Evolutionary conservation across 2,113 vertebrate genomes (phyloP), one percentile per base, ranked within the genome.

Genomic region (Psilopsiagon aurifrons): DNA sequence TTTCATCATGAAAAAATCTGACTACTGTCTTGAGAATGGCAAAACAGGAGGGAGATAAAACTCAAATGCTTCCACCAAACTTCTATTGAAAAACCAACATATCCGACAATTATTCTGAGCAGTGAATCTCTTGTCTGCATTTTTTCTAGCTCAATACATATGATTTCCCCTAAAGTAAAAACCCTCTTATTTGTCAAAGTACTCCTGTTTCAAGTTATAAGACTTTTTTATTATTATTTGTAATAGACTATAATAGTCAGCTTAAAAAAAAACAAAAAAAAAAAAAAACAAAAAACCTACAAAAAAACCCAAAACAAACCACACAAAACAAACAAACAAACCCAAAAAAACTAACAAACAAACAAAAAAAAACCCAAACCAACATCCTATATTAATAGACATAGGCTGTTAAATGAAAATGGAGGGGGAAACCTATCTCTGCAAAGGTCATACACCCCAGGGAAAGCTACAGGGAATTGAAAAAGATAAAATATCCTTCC

Each of bases 71-170:
- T 78, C 44, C 29, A 76, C 11, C 43, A 91, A 83, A 78, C 81
- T 39, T 37, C 31, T 52, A 18, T 73, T 77, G 43, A 73, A 92
- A 88, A 90, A 84, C 25, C 15, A 77, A 59, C 14, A 31, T 86
- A 41, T 46, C 33, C 27, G 87, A 57, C 39, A 75, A 41, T 78
- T 93, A 70, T 71, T 91, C 60, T 57, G 35, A 86, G n/a, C 51
- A 86, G 81, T 89, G 59, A 80, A 24, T 94, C 81, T 92, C 62
- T 54, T 86, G 33, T 29, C 59, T 95, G 77, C 80, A 54, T 84
- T 57, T 29, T 63, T 83, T 88, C 78, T 70, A 96, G n/a, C 13
- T 85, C 60, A 52, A 84, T 66, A 88, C 39, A 52, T 75, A 81
- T 41, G 39, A 20, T 22, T 92, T 68, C 47, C 0, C 0, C 41